Percentiles rank a stretch among this genome's conserved stretches.
Conservation (phyloP, 2,113 vertebrate genomes). For the Corythaeola cristata region DNA sequence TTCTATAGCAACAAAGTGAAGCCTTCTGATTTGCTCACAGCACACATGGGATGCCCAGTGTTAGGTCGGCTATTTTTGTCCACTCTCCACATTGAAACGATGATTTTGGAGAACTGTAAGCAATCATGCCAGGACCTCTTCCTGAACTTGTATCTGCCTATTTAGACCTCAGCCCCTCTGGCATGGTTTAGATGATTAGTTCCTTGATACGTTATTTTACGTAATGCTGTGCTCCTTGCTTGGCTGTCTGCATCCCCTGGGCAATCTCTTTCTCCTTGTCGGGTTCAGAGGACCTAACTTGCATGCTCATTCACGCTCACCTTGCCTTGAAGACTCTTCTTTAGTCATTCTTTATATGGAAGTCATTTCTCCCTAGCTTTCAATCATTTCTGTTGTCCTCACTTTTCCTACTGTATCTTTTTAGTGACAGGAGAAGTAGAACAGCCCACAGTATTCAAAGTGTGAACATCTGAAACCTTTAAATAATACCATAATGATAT, state of each 20-base stretch:
- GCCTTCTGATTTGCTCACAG: neutral
- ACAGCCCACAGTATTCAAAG: neutral
- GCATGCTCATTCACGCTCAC: neutral
- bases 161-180: neutral
- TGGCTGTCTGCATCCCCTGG: neutral
- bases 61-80: neutral
- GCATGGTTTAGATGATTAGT: neutral
- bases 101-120: neutral
- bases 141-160: neutral
- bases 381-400: conserved; percentile 16
- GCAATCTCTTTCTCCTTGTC: neutral
- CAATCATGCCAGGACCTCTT: neutral
- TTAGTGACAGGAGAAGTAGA: neutral
- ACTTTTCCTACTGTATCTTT: neutral
- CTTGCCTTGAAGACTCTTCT: neutral
- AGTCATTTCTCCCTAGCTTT: neutral
- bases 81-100: neutral
- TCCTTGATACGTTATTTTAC: fast-evolving
- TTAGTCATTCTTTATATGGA: neutral
- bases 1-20: neutral
- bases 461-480: conserved; percentile 18
- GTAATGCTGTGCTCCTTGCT: neutral
- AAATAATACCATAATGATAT: conserved; percentile 37
- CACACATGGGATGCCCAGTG: fast-evolving
- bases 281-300: neutral